Percentiles rank a stretch among this genome's conserved stretches.
Evolutionary conservation across 2,797 vertebrate genomes (phyloP).

Genomic region (Amblyraja radiata): DNA sequence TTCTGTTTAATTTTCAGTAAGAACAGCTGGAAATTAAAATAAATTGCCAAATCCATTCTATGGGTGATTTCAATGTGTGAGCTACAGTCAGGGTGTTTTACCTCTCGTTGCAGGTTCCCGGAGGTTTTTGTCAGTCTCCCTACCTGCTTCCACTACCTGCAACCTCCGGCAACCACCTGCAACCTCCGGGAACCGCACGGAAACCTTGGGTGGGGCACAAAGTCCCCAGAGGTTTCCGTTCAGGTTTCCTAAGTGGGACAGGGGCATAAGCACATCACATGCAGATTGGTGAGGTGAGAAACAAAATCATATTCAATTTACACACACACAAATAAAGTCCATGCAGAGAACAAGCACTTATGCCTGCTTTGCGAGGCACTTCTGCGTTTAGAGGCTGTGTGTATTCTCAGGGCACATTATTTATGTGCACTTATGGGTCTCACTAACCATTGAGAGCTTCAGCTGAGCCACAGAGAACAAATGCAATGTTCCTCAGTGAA

Average conservation of each 20-base stretch:
- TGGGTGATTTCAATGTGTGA: not conserved
- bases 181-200: too few relatives aligned
- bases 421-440: slow-evolving; percentile 57
- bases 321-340: not conserved
- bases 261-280: not conserved
- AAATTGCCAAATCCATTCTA: not conserved
- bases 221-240: too few relatives aligned
- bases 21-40: not conserved
- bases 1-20: not conserved
- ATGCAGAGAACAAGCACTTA: slow-evolving; percentile 11
- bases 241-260: too few relatives aligned
- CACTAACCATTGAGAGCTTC: slow-evolving; percentile 60
- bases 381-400: slow-evolving; percentile 37
- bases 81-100: not conserved
- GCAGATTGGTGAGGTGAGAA: not conserved
- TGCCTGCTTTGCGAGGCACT: not conserved
- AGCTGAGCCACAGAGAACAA: slow-evolving; percentile 51
- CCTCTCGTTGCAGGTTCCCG: not conserved
- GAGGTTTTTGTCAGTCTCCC: too few relatives aligned
- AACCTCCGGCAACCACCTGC: too few relatives aligned
- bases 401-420: slow-evolving; percentile 29
- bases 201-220: too few relatives aligned
- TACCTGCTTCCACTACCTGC: too few relatives aligned
- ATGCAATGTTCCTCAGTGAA: slow-evolving; percentile 46
- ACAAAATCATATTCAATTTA: not conserved